Base-by-base conservation (phyloP, 2,888 invertebrate genomes). In the Himalopsyche japonica region DNA sequence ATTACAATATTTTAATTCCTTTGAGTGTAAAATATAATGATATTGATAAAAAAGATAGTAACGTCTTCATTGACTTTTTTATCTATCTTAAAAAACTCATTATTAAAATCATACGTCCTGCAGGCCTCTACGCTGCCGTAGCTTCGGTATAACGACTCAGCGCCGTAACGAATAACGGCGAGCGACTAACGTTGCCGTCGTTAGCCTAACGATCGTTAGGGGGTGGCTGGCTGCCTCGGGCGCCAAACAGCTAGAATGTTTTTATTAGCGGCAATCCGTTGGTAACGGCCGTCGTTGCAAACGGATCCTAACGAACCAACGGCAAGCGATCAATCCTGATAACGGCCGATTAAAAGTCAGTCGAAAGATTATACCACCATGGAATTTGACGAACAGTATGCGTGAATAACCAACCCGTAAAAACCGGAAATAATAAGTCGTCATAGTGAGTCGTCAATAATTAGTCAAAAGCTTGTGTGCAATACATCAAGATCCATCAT, bases 201-300 rank as follows among this genome's bases (percentile, higher is more conserved):
- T 70, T 70, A 70, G 70, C 24, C 70, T 70, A 70, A 70, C 70
- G 70, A 70, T 70, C 70, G 70, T 70, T 70, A 70, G 70, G 70
- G 70, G 70, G 70, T 70, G 70, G 70, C 27, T 70, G 70, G 27
- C 70, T 70, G 70, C 70, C 70, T 70, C 70, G 70, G 70, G 70
- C 70, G 70, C 70, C 70, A 30, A 70, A 57, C 24, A 49, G 57
- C 57, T 57, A 57, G 78, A 80, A 85, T 85, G 85, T 85, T 85
- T 84, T 85, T 85, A 85, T 85, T 85, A 81, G 85, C 30, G 79
- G 85, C 83, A 83, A 83, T 83, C 80, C 70, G 27, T 27, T 70
- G 70, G 70, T 70, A 70, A 70, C 70, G 70, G 70, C 70, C 70
- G 27, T 27, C 70, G 70, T 30, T 15, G 70, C 70, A 70, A 70